A percentile compares a stretch with the other conserved stretches of the same genome.
Evolutionary conservation across 2,797 vertebrate genomes (phyloP).

Genomic region (Morus bassanus): DNA sequence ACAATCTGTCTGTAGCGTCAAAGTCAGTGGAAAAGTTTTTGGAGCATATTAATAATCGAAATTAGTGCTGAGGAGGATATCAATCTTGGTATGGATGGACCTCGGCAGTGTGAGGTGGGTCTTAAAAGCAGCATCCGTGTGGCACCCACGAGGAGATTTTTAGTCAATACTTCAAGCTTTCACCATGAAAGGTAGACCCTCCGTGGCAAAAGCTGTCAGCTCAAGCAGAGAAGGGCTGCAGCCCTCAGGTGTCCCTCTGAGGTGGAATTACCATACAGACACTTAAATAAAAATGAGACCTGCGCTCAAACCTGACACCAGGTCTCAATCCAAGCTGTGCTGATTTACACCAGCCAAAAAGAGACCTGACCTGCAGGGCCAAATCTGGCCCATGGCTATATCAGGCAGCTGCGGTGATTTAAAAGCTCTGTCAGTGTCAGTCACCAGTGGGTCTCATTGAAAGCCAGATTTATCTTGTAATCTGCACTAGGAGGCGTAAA

Average conservation of each 20-base stretch:
- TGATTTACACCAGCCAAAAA: constrained; percentile 52
- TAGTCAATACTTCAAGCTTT: background rate
- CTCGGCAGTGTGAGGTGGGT: background rate
- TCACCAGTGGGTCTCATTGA: constrained; percentile 44
- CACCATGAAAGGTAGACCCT: background rate
- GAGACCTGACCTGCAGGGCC: constrained; percentile 25
- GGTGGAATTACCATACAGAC: constrained; percentile 37
- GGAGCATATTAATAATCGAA: background rate
- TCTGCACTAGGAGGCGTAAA: constrained; percentile 38
- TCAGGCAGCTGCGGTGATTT: background rate
- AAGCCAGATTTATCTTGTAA: constrained; percentile 62
- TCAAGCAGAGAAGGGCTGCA: background rate
- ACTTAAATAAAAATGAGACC: constrained; percentile 43
- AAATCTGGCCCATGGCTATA: background rate
- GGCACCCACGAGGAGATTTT: background rate
- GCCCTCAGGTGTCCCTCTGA: background rate
- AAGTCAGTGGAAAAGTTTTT: background rate
- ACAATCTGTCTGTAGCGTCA: background rate
- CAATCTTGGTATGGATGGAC: background rate
- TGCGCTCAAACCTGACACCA: background rate
- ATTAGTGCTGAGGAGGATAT: background rate
- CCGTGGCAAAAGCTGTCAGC: background rate
- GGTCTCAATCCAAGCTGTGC: constrained; percentile 26
- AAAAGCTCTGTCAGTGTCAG: constrained; percentile 46
- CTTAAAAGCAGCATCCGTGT: background rate